Base-by-base conservation (phyloP, 2,797 vertebrate genomes). In the Eulemur rubriventer region DNA sequence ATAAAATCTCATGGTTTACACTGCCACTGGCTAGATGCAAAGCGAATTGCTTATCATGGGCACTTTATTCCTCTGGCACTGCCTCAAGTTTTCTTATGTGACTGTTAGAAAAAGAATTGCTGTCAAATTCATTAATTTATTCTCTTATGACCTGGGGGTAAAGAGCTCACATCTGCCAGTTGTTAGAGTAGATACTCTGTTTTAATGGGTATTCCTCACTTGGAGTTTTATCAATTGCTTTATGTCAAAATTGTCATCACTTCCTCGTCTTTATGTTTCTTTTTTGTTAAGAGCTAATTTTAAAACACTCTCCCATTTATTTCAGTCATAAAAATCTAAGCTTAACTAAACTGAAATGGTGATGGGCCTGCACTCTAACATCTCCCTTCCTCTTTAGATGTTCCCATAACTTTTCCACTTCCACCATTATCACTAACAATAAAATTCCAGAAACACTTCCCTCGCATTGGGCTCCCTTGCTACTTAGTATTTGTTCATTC, bases 401-500 rank as follows among this genome's bases (percentile, higher is more conserved):
- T 13, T 57, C 26, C 17, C 24, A 55, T 52, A 30, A 41, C 14
- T 81, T 73, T 96, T 92, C 83, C 52, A 38, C 80, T 92, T 72
- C 59, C 0, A 63, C 33, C 52, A 38, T 48, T 70, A 91, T 38
- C n/a, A 59, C 11, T 79, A 65, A 84, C 57, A 73, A 46, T 92
- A 67, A 75, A 69, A 88, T 79, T 81, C 43, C 72, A 57, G 26
- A 65, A 94, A 78, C n/a, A 28, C 80, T 81, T 73, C 24, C 43
- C 35, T 93, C 33, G 26, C 69, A 2, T 59, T 76, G 87, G 70
- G 18, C 33, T 93, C 59, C 95, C 89, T 81, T 88, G 89, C 84
- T 87, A n/a, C 72, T 91, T 83, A 91, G 38, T 93, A 76, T 89
- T 94, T 96, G 95, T 69, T 96, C 89, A 89, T 65, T 69, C 86